Evolutionary conservation across 2,797 vertebrate genomes (phyloP).

Genomic region (Pipistrellus nathusii): DNA sequence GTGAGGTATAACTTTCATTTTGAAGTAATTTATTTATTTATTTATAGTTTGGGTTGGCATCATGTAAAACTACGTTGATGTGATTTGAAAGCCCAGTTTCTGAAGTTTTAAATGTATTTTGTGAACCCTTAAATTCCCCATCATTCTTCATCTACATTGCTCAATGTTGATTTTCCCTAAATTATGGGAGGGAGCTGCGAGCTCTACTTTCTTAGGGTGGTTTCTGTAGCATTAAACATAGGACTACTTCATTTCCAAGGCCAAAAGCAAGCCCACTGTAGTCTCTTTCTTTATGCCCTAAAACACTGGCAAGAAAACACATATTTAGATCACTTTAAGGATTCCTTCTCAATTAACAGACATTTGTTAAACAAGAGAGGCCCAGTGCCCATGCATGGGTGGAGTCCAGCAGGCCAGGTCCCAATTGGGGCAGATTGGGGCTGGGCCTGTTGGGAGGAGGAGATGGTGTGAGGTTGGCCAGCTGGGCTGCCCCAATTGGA

Average conservation of each 20-base stretch:
- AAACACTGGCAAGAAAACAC: not conserved
- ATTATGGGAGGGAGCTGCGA: not conserved
- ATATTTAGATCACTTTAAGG: slow-evolving; percentile 18
- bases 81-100: not conserved
- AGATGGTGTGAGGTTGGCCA: no score
- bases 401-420: no score
- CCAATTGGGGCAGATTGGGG: no score
- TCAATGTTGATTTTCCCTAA: not conserved
- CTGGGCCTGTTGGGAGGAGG: no score
- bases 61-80: not conserved
- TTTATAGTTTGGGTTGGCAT: not conserved
- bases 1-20: slow-evolving; percentile 5
- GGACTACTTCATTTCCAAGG: not conserved
- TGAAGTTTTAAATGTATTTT: not conserved
- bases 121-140: not conserved
- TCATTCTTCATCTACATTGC: slow-evolving; percentile 15
- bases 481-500: no score
- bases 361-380: not conserved
- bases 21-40: not conserved
- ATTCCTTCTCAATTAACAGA: not conserved
- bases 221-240: slow-evolving; percentile 6
- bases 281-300: not conserved
- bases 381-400: no score
- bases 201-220: not conserved
- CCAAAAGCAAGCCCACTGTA: not conserved